phyloP scores from a whole-genome alignment of 2,797 vertebrate species.

The Ptychobarbus kaznakovi region DNA sequence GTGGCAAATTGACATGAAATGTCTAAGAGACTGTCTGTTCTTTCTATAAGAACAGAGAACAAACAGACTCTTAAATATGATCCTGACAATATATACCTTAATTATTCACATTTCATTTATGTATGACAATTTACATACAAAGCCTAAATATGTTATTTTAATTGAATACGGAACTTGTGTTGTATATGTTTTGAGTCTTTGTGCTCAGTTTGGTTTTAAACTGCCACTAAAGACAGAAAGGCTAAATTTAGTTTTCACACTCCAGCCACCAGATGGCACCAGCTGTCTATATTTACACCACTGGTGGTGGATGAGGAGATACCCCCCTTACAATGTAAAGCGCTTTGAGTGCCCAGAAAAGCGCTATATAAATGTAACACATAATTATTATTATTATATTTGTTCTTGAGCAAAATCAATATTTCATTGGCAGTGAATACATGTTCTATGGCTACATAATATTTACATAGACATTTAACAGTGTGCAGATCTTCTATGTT shows the following conservation, averaged over 20 bases:
- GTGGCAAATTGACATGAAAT: conserved; percentile 49
- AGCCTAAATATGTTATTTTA: background rate
- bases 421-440: background rate
- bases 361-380: no score
- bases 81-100: background rate
- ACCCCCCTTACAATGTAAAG: no score
- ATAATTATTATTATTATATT: background rate
- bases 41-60: conserved; percentile 19
- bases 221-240: background rate
- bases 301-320: no score
- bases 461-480: background rate
- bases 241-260: background rate
- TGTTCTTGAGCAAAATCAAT: conserved; percentile 1
- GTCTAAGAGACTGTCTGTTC: conserved; percentile 40
- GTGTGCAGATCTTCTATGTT: background rate
- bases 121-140: background rate
- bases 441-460: background rate
- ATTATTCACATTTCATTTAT: background rate
- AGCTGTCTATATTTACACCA: conserved; percentile 35
- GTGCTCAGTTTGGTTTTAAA: background rate
- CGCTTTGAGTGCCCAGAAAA: no score
- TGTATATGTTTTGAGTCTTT: background rate
- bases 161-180: background rate
- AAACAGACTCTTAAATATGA: background rate
- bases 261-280: conserved; percentile 53